Evolutionary conservation across 1,140 invertebrate genomes (phyloP), one percentile per base, ranked within the genome.

Genomic region (Eriosoma lanigerum): DNA sequence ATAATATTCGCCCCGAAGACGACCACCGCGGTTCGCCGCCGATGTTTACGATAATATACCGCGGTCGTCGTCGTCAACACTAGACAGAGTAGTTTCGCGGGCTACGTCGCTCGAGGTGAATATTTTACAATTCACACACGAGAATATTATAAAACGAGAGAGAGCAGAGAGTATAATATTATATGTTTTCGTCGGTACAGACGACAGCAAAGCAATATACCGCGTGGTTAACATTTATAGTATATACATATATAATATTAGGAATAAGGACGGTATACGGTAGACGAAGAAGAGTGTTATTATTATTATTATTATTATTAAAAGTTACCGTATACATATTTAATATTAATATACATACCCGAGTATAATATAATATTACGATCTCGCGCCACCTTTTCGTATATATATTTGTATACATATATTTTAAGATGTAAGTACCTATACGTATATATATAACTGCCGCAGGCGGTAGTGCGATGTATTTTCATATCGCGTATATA

Each of bases 281-380:
- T 15, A 68, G 44, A 46, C 38, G 46, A 48, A 48, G 46, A 48
- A 48, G 12, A 38, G 12, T 24, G 13, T 17, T 68, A 68, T 68
- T 68, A 66, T 44, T 60, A 62, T 62, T 68, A 68, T 68, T 48
- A 68, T 66, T 60, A 62, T 62, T 68, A 68, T 68, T 48, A 68
- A 68, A 21, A 68, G 66, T 68, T 68, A 26, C 64, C 21, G 44
- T 19, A 13, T 24, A 21, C n/a, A 62, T 38, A 64, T 8, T 8
- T 38, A n/a, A 64, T 21, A 68, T 44, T 21, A 38, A 64, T 38
- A 38, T 66, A 66, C 62, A 17, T 66, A 44, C 21, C n/a, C 38
- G 44, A n/a, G 64, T 48, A 68, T 68, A 68, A 68, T 68, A 26
- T 68, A 68, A 68, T 68, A 68, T 48, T 48, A 68, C 66, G 66